phyloP scores from a whole-genome alignment of 2,113 vertebrate species.

The Aptenodytes forsteri region DNA sequence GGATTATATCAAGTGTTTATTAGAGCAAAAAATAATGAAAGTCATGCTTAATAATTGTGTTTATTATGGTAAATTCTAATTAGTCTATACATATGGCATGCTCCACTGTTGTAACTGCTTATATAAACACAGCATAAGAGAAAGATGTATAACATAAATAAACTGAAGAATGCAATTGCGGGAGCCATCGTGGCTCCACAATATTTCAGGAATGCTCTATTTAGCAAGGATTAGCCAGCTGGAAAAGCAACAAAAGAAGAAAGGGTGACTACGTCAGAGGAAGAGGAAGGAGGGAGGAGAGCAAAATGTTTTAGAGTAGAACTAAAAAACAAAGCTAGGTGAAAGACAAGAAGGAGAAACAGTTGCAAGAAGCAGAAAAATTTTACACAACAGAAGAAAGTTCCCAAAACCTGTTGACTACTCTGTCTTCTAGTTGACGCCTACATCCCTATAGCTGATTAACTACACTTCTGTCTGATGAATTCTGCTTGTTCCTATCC shows the following conservation, averaged over 20 bases:
- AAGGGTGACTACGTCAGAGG: not conserved
- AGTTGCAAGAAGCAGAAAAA: not conserved
- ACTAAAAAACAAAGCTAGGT: rapidly evolving
- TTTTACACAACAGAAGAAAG: not conserved
- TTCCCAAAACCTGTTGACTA: rapidly evolving
- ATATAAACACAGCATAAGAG: not conserved
- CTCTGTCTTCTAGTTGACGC: not conserved
- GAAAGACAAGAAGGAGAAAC: not conserved
- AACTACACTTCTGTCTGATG: not conserved
- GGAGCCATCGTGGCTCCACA: not conserved
- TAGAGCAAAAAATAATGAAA: not conserved
- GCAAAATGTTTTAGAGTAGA: not conserved
- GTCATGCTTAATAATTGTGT: not conserved
- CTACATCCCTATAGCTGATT: not conserved
- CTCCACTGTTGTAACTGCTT: not conserved
- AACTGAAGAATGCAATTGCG: not conserved
- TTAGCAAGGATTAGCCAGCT: not conserved
- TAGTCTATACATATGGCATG: not conserved
- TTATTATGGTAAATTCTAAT: conserved; percentile 22
- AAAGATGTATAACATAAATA: not conserved
- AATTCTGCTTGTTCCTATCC: not conserved
- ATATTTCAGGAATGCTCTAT: not conserved
- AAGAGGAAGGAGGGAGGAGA: not conserved
- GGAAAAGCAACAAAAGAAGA: not conserved
- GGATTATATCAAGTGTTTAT: not conserved